Conservation (phyloP, 2,888 invertebrate species). For the Horisme vitalbata region DNA sequence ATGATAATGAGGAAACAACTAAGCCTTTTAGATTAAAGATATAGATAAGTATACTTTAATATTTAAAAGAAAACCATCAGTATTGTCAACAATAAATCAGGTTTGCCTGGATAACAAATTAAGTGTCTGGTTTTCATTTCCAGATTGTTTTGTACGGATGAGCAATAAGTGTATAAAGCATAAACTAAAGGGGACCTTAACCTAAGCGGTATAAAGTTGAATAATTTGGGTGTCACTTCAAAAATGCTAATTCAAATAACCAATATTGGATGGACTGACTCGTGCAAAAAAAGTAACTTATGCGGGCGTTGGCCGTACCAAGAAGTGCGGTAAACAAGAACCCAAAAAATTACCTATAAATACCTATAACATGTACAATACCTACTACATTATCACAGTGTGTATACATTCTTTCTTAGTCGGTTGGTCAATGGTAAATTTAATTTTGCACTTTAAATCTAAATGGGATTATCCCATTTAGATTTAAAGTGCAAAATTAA, state of each 20-base stretch:
- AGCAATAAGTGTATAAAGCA: no score
- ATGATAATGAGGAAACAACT: no score
- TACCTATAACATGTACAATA: no score
- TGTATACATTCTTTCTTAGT: no score
- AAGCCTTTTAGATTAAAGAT: no score
- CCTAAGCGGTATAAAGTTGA: background rate
- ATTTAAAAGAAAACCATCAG: slow-evolving; percentile 10
- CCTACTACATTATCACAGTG: no score
- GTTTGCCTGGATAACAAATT: slow-evolving; percentile 29
- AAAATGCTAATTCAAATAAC: background rate
- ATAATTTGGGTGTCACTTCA: background rate
- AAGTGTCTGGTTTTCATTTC: slow-evolving; percentile 42
- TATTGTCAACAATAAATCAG: slow-evolving; percentile 28
- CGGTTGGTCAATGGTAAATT: no score
- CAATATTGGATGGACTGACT: slow-evolving; percentile 1
- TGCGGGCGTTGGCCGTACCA: slow-evolving; percentile 2
- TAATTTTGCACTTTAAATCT: no score
- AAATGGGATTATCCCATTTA: no score
- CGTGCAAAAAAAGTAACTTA: background rate
- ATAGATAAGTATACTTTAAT: background rate
- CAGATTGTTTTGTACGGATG: no score
- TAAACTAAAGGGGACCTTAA: background rate
- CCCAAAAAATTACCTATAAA: no score
- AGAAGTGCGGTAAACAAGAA: background rate
- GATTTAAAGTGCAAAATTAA: no score